Conservation (phyloP, 2,113 vertebrate species). For the Hippocampus comes region DNA sequence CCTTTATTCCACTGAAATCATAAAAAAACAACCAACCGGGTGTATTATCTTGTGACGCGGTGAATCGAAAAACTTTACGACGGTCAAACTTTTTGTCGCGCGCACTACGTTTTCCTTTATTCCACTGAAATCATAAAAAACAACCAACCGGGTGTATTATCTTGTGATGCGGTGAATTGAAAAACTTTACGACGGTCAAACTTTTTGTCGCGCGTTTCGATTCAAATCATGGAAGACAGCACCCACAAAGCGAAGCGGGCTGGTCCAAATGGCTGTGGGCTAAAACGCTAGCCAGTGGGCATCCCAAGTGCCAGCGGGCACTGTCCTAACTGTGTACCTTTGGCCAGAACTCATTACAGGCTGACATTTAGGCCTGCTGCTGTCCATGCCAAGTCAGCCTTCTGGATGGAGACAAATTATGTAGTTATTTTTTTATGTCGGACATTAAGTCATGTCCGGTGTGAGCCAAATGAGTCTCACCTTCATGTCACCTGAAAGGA, state of each 20-base stretch:
- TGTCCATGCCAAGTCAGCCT: conserved; percentile 74
- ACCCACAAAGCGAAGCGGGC: conserved; percentile 58
- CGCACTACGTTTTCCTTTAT: conserved; percentile 11
- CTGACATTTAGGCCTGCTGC: conserved; percentile 77
- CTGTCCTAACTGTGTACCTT: conserved; percentile 70
- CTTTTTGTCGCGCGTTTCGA: conserved; percentile 57
- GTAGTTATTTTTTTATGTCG: conserved; percentile 74
- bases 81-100: conserved; percentile 49
- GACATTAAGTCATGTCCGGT: conserved; percentile 70
- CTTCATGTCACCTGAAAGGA: conserved; percentile 63
- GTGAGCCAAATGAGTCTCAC: conserved; percentile 65
- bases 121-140: background rate
- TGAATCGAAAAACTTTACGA: conserved; percentile 46
- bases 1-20: background rate
- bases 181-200: conserved; percentile 56
- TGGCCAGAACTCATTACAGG: conserved; percentile 75
- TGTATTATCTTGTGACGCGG: background rate
- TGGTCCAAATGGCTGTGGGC: conserved; percentile 70
- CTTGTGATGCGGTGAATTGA: background rate
- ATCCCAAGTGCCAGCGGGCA: conserved; percentile 71
- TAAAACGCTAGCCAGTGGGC: conserved; percentile 72
- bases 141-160: background rate
- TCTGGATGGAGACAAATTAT: conserved; percentile 75
- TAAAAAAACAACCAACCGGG: background rate
- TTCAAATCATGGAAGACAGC: conserved; percentile 53